These are phyloP conservation scores for Ceratina calcarata DNA, from an alignment of 1,140 invertebrate species.

Conservation along the genomic window DNA sequence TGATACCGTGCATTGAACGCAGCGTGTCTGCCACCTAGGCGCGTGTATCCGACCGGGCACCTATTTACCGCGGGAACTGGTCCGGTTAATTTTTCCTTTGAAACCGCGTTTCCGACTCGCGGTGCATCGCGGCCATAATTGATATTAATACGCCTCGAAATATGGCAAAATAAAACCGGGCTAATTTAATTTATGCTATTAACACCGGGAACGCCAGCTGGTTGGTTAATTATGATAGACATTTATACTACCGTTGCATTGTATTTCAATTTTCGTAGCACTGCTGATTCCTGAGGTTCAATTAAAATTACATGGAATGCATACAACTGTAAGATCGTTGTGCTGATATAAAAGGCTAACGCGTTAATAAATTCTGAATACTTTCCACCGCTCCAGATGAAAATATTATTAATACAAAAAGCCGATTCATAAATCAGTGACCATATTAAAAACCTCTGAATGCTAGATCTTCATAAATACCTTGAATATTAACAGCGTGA, in stretches of 20 bases:
- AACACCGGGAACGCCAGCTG: not conserved
- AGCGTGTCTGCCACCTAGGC: too few relatives aligned
- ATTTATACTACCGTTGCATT: not conserved
- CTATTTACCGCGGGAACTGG: not conserved
- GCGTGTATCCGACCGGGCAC: not conserved
- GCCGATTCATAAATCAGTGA: too few relatives aligned
- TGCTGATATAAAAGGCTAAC: too few relatives aligned
- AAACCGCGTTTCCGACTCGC: not conserved
- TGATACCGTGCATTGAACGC: not conserved
- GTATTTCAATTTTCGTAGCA: not conserved
- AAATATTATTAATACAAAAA: too few relatives aligned
- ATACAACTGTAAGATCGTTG: not conserved
- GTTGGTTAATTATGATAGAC: slow-evolving; percentile 16
- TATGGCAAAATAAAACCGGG: not conserved
- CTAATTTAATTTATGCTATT: not conserved
- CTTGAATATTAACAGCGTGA: too few relatives aligned
- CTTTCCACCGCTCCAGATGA: too few relatives aligned
- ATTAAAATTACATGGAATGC: not conserved
- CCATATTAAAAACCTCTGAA: too few relatives aligned
- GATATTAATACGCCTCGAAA: not conserved
- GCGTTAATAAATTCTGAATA: too few relatives aligned
- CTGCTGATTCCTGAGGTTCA: not conserved
- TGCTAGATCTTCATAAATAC: too few relatives aligned
- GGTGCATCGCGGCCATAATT: not conserved
- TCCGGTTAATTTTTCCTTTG: not conserved